Percentiles rank a stretch among this genome's conserved stretches.
Evolutionary conservation across 2,113 vertebrate species (phyloP).

Genomic region (Peucedramus taeniatus): DNA sequence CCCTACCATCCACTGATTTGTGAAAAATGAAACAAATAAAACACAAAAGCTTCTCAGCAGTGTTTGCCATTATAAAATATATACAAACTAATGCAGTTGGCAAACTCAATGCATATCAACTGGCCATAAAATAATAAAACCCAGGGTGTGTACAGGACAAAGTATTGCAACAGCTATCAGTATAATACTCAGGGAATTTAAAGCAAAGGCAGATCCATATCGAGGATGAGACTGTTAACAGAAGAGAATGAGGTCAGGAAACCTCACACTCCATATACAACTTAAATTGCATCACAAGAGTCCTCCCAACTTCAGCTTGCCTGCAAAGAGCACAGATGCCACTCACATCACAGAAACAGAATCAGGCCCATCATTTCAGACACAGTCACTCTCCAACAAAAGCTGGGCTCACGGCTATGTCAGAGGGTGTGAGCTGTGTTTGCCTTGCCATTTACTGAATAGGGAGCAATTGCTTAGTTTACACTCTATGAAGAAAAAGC

Average conservation of each 20-base stretch:
- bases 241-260: background rate
- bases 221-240: background rate
- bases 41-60: background rate
- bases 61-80: background rate
- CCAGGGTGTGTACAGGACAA: background rate
- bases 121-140: background rate
- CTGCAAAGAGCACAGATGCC: background rate
- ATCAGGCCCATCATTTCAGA: background rate
- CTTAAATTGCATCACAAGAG: background rate
- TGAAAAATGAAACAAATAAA: background rate
- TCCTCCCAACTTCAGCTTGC: background rate
- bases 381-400: background rate
- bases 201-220: background rate
- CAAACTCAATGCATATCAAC: background rate
- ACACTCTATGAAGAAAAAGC: background rate
- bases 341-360: background rate
- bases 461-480: background rate
- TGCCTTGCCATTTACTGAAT: background rate
- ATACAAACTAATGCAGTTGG: background rate
- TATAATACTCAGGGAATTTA: background rate
- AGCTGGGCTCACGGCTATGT: background rate
- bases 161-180: background rate
- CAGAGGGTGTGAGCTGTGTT: background rate
- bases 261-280: background rate
- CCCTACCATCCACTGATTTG: background rate